Conservation (phyloP, 1,140 invertebrate genomes). For the Trachelipus rathkii region DNA sequence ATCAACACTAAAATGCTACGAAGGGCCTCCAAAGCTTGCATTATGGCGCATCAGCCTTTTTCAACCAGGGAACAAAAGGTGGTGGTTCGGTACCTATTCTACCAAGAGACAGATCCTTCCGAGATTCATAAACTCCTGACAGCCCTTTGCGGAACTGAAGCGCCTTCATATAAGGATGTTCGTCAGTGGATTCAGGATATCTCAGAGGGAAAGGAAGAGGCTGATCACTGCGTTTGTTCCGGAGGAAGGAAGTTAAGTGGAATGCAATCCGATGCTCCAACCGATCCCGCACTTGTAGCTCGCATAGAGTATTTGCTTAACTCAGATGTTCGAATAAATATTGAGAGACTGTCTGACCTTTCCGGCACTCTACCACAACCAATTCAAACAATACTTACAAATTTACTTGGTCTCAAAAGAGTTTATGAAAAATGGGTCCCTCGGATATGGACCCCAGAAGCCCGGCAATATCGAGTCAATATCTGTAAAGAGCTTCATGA, state of each 20-base stretch:
- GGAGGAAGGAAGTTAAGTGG: neutral
- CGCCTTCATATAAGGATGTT: slow-evolving; percentile 21
- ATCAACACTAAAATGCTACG: too few relatives aligned
- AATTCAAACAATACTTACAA: slow-evolving; percentile 33
- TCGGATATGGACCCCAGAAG: slow-evolving; percentile 34
- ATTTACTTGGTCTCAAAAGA: slow-evolving; percentile 33
- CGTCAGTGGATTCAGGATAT: slow-evolving; percentile 18
- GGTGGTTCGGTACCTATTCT: slow-evolving; percentile 24
- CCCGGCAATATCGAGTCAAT: slow-evolving; percentile 28
- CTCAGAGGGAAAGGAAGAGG: slow-evolving; percentile 18
- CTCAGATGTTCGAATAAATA: slow-evolving; percentile 27
- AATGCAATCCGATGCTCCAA: slow-evolving; percentile 17
- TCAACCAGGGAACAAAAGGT: slow-evolving; percentile 23
- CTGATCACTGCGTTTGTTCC: neutral
- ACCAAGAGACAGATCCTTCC: slow-evolving; percentile 10
- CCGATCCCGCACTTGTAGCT: slow-evolving; percentile 33
- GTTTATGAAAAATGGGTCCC: slow-evolving; percentile 41
- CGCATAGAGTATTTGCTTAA: slow-evolving; percentile 33
- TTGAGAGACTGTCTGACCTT: slow-evolving; percentile 29
- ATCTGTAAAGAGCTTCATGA: slow-evolving; percentile 36
- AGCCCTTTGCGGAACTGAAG: slow-evolving; percentile 19
- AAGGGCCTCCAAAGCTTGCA: too few relatives aligned
- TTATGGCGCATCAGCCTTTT: neutral
- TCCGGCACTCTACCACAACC: slow-evolving; percentile 23
- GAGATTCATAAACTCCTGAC: slow-evolving; percentile 26